These are phyloP conservation scores for Orthonevra nobilis DNA, from an alignment of 2,888 invertebrate genomes.

Conservation along the genomic window DNA sequence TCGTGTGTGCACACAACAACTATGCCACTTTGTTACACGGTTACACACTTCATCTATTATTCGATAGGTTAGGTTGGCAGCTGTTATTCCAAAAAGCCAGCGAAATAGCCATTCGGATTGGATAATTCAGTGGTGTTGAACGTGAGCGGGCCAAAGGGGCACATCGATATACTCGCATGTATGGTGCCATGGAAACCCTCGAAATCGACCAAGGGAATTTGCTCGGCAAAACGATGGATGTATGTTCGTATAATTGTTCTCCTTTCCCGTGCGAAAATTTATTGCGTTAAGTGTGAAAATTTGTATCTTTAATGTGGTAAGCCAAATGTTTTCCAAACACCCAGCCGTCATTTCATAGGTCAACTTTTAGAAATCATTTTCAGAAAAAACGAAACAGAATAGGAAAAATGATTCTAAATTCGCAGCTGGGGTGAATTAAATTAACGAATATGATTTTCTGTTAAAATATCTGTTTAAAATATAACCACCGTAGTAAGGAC, in stretches of 20 bases:
- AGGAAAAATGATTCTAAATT: no score
- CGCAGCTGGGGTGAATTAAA: no score
- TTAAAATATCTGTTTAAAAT: no score
- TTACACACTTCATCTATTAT: slow-evolving; percentile 54
- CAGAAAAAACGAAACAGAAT: no score
- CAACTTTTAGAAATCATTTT: no score
- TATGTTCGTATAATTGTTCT: slow-evolving; percentile 24
- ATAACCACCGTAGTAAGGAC: no score
- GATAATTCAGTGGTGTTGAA: slow-evolving; percentile 56
- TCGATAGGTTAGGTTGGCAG: slow-evolving; percentile 9
- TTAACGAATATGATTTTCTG: no score
- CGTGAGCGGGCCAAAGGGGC: slow-evolving; percentile 2
- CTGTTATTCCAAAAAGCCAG: no score
- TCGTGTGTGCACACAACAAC: slow-evolving; percentile 36
- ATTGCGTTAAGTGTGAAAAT: slow-evolving; percentile 52
- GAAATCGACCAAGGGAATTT: slow-evolving; percentile 44
- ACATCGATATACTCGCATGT: background rate
- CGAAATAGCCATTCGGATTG: slow-evolving; percentile 19
- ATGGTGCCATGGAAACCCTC: background rate
- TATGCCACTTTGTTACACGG: slow-evolving; percentile 55
- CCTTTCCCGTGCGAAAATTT: slow-evolving; percentile 58
- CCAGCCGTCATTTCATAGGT: slow-evolving; percentile 15
- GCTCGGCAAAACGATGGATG: no score
- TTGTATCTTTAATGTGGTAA: slow-evolving; percentile 57
- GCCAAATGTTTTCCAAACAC: slow-evolving; percentile 37